Percentiles rank a stretch among this genome's conserved stretches.
phyloP scores from a whole-genome alignment of 2,113 vertebrate genomes.

The Callochromis pleurospilus region DNA sequence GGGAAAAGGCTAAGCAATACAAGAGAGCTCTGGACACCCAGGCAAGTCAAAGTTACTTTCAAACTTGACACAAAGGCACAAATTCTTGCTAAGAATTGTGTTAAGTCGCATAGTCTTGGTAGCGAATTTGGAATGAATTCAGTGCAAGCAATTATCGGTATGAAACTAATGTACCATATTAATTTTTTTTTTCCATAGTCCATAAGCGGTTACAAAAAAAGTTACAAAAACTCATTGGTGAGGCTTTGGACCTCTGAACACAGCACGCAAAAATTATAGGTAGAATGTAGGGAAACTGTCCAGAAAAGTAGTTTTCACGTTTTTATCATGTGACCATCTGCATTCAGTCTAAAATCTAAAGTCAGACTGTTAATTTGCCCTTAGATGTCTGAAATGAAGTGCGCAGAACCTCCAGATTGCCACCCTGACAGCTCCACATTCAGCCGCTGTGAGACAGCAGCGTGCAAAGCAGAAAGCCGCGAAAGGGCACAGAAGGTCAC shows the following conservation, averaged over 20 bases:
- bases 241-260: not conserved
- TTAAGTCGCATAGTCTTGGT: not conserved
- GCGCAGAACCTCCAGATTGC: slow-evolving; percentile 29
- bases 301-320: not conserved
- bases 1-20: slow-evolving; percentile 60
- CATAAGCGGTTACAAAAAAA: not conserved
- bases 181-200: not conserved
- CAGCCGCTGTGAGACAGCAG: slow-evolving; percentile 41
- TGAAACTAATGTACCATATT: not conserved
- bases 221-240: not conserved
- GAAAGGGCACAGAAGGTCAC: slow-evolving; percentile 51
- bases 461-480: not conserved
- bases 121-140: not conserved
- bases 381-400: slow-evolving; percentile 63
- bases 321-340: not conserved
- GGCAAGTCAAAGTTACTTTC: slow-evolving; percentile 48
- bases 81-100: not conserved
- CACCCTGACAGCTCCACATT: slow-evolving; percentile 56
- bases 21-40: slow-evolving; percentile 74
- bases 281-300: not conserved
- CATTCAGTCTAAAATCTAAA: not conserved
- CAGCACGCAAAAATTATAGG: not conserved
- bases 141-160: not conserved
- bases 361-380: not conserved
- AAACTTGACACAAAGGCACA: not conserved